Evolutionary conservation across 2,888 invertebrate genomes (phyloP).

Genomic region (Agelastica alni): DNA sequence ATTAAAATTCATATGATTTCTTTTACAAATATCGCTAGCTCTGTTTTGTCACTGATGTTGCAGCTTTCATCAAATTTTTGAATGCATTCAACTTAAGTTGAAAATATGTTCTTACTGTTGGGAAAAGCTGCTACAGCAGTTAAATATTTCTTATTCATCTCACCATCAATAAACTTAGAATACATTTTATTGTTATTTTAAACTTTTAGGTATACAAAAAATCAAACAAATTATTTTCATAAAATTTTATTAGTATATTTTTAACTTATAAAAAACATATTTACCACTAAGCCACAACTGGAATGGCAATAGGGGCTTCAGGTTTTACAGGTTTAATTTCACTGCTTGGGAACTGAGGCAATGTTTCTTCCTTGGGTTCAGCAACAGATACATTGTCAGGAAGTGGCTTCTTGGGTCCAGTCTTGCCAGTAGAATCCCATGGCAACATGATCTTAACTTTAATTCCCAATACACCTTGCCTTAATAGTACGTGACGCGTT

Average conservation of each 20-base stretch:
- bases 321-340: slow-evolving; percentile 75
- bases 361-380: slow-evolving; percentile 94
- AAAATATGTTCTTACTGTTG: too few species aligned
- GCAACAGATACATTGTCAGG: slow-evolving; percentile 97
- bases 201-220: too few species aligned
- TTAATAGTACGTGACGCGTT: slow-evolving; percentile 94
- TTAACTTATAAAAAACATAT: slow-evolving; percentile 20
- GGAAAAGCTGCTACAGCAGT: too few species aligned
- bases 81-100: too few species aligned
- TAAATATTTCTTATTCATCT: too few species aligned
- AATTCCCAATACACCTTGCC: slow-evolving; percentile 66
- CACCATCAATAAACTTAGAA: too few species aligned
- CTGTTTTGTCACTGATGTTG: too few species aligned
- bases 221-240: too few species aligned
- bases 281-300: slow-evolving; percentile 37
- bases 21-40: too few species aligned
- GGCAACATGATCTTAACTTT: slow-evolving; percentile 97
- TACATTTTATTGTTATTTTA: too few species aligned
- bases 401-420: slow-evolving; percentile 95
- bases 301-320: slow-evolving; percentile 59
- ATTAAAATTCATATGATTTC: too few species aligned
- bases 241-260: slow-evolving; percentile 22
- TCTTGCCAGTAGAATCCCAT: slow-evolving; percentile 96
- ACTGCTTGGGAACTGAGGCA: slow-evolving; percentile 72
- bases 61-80: too few species aligned